These are phyloP conservation scores for Drosophila grimshawi DNA, from an alignment of 1,140 invertebrate genomes.

Conservation along the genomic window DNA sequence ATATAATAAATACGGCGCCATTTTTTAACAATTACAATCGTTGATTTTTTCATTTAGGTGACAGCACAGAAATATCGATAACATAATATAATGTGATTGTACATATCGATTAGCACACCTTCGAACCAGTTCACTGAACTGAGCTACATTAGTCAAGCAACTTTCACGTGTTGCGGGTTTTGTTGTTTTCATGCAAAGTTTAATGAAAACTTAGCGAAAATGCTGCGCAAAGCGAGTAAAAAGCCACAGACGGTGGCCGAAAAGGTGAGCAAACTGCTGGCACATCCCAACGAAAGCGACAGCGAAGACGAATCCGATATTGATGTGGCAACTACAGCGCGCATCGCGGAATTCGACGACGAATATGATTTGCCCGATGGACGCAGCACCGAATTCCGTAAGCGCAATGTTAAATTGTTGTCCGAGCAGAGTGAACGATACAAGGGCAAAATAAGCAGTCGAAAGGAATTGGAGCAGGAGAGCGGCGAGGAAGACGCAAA, in stretches of 20 bases:
- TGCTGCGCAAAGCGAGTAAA: slow-evolving; percentile 70
- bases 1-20: too few species aligned
- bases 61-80: background rate
- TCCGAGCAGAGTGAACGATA: slow-evolving; percentile 90
- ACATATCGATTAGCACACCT: background rate
- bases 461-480: slow-evolving; percentile 85
- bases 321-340: slow-evolving; percentile 63
- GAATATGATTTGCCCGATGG: slow-evolving; percentile 86
- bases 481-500: slow-evolving; percentile 53
- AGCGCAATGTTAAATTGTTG: slow-evolving; percentile 87
- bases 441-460: slow-evolving; percentile 88
- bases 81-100: background rate
- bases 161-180: slow-evolving; percentile 39
- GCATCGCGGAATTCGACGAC: slow-evolving; percentile 84
- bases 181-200: slow-evolving; percentile 22
- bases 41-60: background rate
- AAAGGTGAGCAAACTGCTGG: slow-evolving; percentile 64
- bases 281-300: slow-evolving; percentile 68
- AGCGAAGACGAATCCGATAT: slow-evolving; percentile 60
- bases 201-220: slow-evolving; percentile 39
- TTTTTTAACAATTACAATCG: background rate
- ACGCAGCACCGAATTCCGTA: slow-evolving; percentile 87
- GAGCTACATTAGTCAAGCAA: background rate
- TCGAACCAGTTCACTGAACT: slow-evolving; percentile 1
- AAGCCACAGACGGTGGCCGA: slow-evolving; percentile 68